Base-by-base conservation (phyloP, 2,797 vertebrate genomes). In the Gephyroberyx darwinii region DNA sequence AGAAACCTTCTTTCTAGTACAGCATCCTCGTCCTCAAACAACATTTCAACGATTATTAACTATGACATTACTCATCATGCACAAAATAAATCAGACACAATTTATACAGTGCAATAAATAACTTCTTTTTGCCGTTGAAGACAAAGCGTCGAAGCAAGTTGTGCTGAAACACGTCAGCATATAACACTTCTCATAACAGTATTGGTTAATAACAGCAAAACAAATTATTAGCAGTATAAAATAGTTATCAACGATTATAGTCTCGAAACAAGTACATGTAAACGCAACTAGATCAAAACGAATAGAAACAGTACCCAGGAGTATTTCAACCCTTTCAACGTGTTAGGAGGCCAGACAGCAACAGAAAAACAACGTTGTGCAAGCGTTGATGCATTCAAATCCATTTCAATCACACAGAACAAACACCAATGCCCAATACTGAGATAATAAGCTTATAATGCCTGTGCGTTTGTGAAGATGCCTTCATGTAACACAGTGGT, bases 1-100 rank as follows among this genome's bases (percentile, higher is more conserved):
- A 57, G 65, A 74, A 69, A 45, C 52, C 30, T 35, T 4, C 26
- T 26, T 60, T 54, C 12, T 64, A 9, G 67, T 48, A 65, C 26
- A 39, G 53, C 58, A 20, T 60, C 60, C 53, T 74, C 37, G 1
- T 33, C 1, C 6, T 57, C 20, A 65, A 8, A 60, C 64, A 76
- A 75, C 39, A 62, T 67, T 20, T 65, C 59, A 60, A 75, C 74
- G 77, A n/a, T 68, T 69, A 65, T 77, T 68, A 69, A 72, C 1
- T 70, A 60, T 83, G 56, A 80, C 58, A 70, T 69, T 58, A 71
- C 65, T 77, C 70, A 30, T 55, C 59, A 86, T 88, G 87, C 86
- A 83, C 50, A 77, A 81, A 86, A 81, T 69, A 83, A 86, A 85
- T 51, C 71, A 71, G 56, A 81, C 67, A 82, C 33, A 75, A 51